Evolutionary conservation across 2,797 vertebrate species (phyloP), one percentile per base, ranked within the genome.

Genomic region (Myotis planiceps): DNA sequence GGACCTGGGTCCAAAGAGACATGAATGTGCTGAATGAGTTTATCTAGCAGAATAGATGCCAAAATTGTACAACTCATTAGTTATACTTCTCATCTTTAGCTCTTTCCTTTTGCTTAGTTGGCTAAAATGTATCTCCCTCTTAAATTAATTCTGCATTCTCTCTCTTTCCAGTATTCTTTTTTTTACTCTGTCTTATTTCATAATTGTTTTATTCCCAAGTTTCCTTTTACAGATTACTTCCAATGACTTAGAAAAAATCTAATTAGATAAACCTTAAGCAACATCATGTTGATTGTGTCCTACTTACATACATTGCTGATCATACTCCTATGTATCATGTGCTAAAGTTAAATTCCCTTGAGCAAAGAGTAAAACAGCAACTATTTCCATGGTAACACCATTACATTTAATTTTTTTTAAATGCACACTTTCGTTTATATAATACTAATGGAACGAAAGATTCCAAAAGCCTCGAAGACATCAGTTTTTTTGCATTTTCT

Each of bases 21-120:
- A 63, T 23, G 25, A 95, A 88, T 45, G 19, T 93, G 60, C 21
- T 86, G 78, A 92, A 15, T 75, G 69, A 71, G 66, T 60, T 55
- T 60, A 9, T 55, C 25, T 74, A 58, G 21, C 37, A 74, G 60
- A 91, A 16, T 8, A 60, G 65, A 91, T 51, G 69, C 51, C 85
- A 91, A 58, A 85, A 63, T 18, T 15, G 5, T 45, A 32, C 10
- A 71, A 34, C 4, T 93, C 37, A 45, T 39, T 88, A 47, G 42
- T 76, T 78, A 75, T 3, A 32, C 16, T 58, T 87, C 69, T 90
- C 13, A 21, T n/a, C 3, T 39, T 65, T 55, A 55, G 15, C 39
- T 78, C n/a, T 83, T 84, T 37, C 29, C 19, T 82, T 94, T 87
- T 79, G 74, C 63, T 96, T 92, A 83, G 25, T 88, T 90, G 88